Evolutionary conservation across 1,140 invertebrate genomes (phyloP).

Genomic region (Pseudomyrmex cubaensis): DNA sequence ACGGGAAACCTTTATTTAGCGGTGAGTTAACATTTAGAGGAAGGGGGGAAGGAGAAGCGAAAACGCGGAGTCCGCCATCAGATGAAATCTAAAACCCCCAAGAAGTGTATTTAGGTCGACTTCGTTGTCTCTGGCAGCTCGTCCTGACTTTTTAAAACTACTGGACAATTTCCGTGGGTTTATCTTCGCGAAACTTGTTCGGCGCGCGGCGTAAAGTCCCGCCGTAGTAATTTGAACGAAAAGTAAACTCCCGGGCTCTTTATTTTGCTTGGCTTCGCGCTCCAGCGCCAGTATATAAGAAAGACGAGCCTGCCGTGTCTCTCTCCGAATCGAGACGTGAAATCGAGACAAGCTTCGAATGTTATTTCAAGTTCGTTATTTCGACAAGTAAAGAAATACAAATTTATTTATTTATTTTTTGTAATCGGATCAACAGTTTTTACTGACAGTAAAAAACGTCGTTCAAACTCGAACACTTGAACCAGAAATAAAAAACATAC

Average conservation of each 20-base stretch:
- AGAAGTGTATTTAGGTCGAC: conserved; percentile 44
- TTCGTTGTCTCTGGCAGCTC: conserved; percentile 29
- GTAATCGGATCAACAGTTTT: not conserved
- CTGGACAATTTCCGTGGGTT: conserved; percentile 66
- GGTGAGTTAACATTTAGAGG: conserved; percentile 40
- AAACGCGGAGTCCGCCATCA: not conserved
- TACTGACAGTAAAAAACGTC: not conserved
- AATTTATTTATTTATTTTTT: not conserved
- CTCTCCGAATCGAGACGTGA: conserved; percentile 47
- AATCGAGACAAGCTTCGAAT: conserved; percentile 40
- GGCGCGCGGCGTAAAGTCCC: not conserved
- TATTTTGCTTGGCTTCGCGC: conserved; percentile 58
- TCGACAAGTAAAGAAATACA: too few relatives aligned
- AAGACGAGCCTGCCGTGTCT: conserved; percentile 33
- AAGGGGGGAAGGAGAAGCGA: not conserved
- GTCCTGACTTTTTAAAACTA: conserved; percentile 57
- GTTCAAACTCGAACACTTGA: conserved; percentile 4
- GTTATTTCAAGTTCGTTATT: conserved; percentile 41
- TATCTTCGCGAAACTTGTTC: conserved; percentile 56
- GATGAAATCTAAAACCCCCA: conserved; percentile 37
- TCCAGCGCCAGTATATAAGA: conserved; percentile 10
- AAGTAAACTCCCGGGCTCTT: conserved; percentile 62
- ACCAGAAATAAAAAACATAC: too few relatives aligned
- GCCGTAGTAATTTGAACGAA: conserved; percentile 62
- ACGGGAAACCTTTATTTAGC: conserved; percentile 36